phyloP scores from a whole-genome alignment of 2,797 vertebrate genomes.

The Acanthurus tractus region DNA sequence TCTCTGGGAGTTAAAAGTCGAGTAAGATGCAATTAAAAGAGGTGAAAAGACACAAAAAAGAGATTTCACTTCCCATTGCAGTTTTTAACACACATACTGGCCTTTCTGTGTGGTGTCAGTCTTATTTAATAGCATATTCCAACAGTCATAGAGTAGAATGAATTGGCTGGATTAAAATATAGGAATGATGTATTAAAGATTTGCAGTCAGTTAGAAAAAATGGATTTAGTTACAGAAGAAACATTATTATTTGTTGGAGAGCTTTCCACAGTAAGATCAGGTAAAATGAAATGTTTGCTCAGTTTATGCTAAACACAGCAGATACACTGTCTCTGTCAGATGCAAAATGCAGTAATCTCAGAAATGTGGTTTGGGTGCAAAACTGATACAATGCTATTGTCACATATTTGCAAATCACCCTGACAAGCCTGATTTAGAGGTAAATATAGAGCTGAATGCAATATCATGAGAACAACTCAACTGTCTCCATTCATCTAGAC shows the following conservation, averaged over 20 bases:
- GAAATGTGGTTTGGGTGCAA: conserved; percentile 26
- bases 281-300: conserved; percentile 28
- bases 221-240: background rate
- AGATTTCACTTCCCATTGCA: too few species aligned
- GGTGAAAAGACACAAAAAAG: background rate
- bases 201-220: background rate
- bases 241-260: background rate
- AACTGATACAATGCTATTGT: conserved; percentile 21
- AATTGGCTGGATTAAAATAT: conserved; percentile 2
- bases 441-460: conserved; percentile 43
- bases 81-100: background rate
- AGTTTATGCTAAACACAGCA: conserved; percentile 4
- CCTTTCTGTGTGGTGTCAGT: background rate
- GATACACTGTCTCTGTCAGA: conserved; percentile 13
- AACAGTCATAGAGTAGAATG: background rate
- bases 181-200: background rate
- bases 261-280: conserved; percentile 1
- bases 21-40: background rate
- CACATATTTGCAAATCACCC: conserved; percentile 31
- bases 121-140: background rate
- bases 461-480: conserved; percentile 35
- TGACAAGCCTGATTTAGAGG: conserved; percentile 35
- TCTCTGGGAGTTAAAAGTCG: background rate
- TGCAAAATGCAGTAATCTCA: conserved; percentile 16
- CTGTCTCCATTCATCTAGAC: conserved; percentile 35